A percentile compares a stretch with the other conserved stretches of the same genome.
These are phyloP conservation scores for Blastobasis lacticolella DNA, from an alignment of 2,888 invertebrate genomes.

Conservation along the genomic window DNA sequence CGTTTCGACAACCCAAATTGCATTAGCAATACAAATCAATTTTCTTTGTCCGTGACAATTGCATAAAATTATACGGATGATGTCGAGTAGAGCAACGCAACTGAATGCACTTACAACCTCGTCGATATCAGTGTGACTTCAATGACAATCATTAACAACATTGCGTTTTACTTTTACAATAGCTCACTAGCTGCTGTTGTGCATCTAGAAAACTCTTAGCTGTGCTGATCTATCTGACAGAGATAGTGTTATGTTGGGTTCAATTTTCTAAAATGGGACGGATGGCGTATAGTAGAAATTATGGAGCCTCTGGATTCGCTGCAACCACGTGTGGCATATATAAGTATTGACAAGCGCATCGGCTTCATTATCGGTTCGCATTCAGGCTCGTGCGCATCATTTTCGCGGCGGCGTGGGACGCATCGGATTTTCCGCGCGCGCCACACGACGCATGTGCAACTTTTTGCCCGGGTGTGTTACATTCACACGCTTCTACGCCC, in stretches of 20 bases:
- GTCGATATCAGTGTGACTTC: too few species aligned
- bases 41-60: too few species aligned
- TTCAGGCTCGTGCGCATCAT: conserved; percentile 37
- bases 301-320: conserved; percentile 22
- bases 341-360: conserved; percentile 52
- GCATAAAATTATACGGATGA: too few species aligned
- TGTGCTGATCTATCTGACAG: conserved; percentile 13
- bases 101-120: too few species aligned
- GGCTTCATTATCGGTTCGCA: conserved; percentile 52
- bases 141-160: too few species aligned
- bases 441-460: conserved; percentile 17
- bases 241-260: conserved; percentile 10
- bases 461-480: conserved; percentile 14
- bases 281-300: conserved; percentile 4
- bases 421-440: conserved; percentile 31
- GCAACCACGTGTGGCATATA: conserved; percentile 48
- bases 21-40: too few species aligned
- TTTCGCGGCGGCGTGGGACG: conserved; percentile 34
- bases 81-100: too few species aligned
- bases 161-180: not conserved
- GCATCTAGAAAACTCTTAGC: conserved; percentile 16
- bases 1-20: too few species aligned
- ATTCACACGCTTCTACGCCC: conserved; percentile 39
- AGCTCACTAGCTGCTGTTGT: conserved; percentile 13
- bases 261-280: conserved; percentile 15